phyloP scores from a whole-genome alignment of 2,888 invertebrate species.

The Aphodius sticticus region DNA sequence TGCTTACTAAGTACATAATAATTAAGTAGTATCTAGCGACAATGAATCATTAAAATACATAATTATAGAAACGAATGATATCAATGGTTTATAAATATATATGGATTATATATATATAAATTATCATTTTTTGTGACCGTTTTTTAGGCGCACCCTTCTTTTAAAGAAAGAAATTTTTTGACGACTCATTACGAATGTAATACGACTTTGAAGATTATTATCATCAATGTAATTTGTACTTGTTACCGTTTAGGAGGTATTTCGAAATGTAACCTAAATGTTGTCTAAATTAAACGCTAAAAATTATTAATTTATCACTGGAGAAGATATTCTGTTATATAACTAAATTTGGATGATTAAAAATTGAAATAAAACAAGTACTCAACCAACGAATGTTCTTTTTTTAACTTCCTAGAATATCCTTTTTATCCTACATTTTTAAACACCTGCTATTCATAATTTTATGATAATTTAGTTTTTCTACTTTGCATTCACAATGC shows the following conservation, averaged over 20 bases:
- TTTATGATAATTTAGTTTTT: no score
- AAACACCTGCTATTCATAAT: no score
- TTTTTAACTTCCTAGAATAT: neutral
- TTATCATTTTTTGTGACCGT: neutral
- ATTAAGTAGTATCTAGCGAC: neutral
- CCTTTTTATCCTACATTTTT: no score
- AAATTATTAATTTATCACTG: neutral
- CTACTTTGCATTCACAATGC: no score
- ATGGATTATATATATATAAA: neutral
- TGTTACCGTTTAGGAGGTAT: neutral
- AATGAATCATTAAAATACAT: no score
- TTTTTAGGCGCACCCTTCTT: constrained; percentile 4
- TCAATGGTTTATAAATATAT: neutral
- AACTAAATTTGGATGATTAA: neutral
- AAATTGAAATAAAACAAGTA: neutral
- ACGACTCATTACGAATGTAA: constrained; percentile 4
- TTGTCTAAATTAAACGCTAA: neutral
- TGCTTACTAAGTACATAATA: neutral
- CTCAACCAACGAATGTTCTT: neutral
- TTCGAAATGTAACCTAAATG: neutral
- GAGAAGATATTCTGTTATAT: neutral
- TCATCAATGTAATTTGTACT: neutral
- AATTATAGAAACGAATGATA: no score
- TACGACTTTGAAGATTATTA: neutral
- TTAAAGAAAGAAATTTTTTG: neutral